Percentiles rank a stretch among this genome's conserved stretches.
Conservation (phyloP, 1,140 invertebrate genomes). For the Brachionus koreanus region DNA sequence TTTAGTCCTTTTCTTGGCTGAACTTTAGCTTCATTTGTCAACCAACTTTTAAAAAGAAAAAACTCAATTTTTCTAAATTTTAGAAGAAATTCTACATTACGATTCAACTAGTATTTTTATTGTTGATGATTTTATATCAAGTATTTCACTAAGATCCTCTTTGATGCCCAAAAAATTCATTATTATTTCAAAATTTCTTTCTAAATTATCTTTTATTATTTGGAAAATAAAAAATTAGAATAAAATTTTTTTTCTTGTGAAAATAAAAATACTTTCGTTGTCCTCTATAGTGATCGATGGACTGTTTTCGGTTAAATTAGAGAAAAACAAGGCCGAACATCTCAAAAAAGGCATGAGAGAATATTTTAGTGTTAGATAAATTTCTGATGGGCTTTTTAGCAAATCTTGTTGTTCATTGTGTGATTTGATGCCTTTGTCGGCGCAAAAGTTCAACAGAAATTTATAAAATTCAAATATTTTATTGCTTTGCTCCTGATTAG, state of each 20-base stretch:
- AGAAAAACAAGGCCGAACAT: constrained; percentile 80
- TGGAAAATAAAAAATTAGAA: constrained; percentile 61
- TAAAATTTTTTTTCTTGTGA: background rate
- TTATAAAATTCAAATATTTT: constrained; percentile 48
- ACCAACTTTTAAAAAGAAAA: constrained; percentile 51
- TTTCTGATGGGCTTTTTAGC: background rate
- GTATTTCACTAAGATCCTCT: constrained; percentile 68
- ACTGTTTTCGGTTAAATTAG: constrained; percentile 78
- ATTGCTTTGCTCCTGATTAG: constrained; percentile 54
- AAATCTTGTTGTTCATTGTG: background rate
- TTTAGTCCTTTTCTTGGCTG: constrained; percentile 49
- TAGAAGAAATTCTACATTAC: background rate
- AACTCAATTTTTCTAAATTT: background rate
- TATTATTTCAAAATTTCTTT: constrained; percentile 22
- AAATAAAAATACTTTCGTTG: constrained; percentile 51
- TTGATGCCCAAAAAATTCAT: constrained; percentile 29
- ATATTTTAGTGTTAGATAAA: constrained; percentile 54
- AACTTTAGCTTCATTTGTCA: constrained; percentile 48
- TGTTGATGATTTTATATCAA: constrained; percentile 62
- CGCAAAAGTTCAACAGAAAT: constrained; percentile 49
- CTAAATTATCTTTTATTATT: constrained; percentile 77
- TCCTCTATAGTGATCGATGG: constrained; percentile 67
- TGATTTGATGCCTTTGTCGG: background rate
- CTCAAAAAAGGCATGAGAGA: constrained; percentile 74
- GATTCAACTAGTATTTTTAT: constrained; percentile 52